Evolutionary conservation across 92 coral and sea anemone species (phyloP).

Genomic region (Umimayanthus chanpuru): DNA sequence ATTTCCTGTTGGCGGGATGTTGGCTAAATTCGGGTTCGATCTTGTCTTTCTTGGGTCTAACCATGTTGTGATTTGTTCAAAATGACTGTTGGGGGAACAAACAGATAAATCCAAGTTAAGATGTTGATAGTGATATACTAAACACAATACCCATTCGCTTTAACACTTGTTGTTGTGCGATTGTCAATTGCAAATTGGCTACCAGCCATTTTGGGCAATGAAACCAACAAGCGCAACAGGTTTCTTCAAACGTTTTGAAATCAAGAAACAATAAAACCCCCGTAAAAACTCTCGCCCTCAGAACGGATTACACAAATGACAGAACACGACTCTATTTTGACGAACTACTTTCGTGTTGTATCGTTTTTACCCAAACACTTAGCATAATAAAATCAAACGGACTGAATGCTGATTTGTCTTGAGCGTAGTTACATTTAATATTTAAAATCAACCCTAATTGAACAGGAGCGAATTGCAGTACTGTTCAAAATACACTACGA

Average conservation of each 20-base stretch:
- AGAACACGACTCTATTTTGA: neutral
- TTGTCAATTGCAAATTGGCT: constrained; percentile 49
- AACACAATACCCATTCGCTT: neutral
- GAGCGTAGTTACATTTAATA: constrained; percentile 58
- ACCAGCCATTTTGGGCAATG: constrained; percentile 86
- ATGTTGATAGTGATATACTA: constrained; percentile 10
- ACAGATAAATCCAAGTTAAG: constrained; percentile 43
- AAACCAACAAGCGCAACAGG: constrained; percentile 67
- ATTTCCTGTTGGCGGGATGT: constrained; percentile 56
- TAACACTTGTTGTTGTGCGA: constrained; percentile 27
- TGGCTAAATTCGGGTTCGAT: constrained; percentile 88
- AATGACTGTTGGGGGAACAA: constrained; percentile 74
- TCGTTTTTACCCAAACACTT: constrained; percentile 24
- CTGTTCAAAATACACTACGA: neutral
- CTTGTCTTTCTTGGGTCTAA: constrained; percentile 96
- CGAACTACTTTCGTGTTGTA: neutral
- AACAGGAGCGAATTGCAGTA: constrained; percentile 43
- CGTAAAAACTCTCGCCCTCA: constrained; percentile 12
- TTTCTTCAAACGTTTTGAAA: constrained; percentile 27
- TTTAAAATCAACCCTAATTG: constrained; percentile 58
- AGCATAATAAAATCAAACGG: constrained; percentile 42
- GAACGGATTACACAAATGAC: constrained; percentile 22
- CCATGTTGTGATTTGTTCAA: constrained; percentile 97
- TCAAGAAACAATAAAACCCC: neutral
- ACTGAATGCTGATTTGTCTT: constrained; percentile 45